Evolutionary conservation across 2,113 vertebrate genomes (phyloP), one percentile per base, ranked within the genome.

Genomic region (Apeltes quadracus): DNA sequence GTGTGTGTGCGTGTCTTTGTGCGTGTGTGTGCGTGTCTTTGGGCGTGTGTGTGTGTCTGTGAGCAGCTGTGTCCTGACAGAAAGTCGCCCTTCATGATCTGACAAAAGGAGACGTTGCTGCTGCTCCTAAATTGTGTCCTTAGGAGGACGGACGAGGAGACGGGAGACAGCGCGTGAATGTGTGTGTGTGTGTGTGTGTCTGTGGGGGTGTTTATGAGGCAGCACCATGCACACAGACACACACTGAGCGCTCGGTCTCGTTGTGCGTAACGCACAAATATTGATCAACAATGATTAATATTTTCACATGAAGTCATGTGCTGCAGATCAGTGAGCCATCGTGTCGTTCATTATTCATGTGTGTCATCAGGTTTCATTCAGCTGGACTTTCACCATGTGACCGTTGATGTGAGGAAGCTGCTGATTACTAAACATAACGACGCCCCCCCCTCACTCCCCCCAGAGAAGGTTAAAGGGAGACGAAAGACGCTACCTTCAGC

Each of bases 31-130:
- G 44, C 59, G 53, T 46, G 44, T 65, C 43, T 65, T 25, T 61
- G 53, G 50, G 61, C 39, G 62, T 56, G 69, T 55, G 29, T 63
- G 63, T 65, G 64, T 34, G 54, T 48, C 32, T 15, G 32, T 39
- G 41, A 2, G 51, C 43, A 63, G 51, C 51, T 69, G 69, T 62
- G 70, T 57, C 38, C 72, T 77, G 65, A 54, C 69, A 77, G 22
- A 39, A 66, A 67, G 39, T 77, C 65, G 68, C 69, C 70, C 77
- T 83, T 83, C 73, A 72, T 83, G 80, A 86, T 77, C 66, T 23
- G 62, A 51, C 78, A 79, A 51, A 76, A 53, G 70, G 84, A 85
- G 65, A 82, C 61, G 20, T 69, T 1, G 10, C 29, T 72, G 36
- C 58, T 66, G 62, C 79, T 83, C 51, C 8, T 83, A 80, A 81